Percentiles rank a stretch among this genome's conserved stretches.
These are phyloP conservation scores for Hylaeus anthracinus DNA, from an alignment of 1,140 invertebrate genomes.

Conservation along the genomic window DNA sequence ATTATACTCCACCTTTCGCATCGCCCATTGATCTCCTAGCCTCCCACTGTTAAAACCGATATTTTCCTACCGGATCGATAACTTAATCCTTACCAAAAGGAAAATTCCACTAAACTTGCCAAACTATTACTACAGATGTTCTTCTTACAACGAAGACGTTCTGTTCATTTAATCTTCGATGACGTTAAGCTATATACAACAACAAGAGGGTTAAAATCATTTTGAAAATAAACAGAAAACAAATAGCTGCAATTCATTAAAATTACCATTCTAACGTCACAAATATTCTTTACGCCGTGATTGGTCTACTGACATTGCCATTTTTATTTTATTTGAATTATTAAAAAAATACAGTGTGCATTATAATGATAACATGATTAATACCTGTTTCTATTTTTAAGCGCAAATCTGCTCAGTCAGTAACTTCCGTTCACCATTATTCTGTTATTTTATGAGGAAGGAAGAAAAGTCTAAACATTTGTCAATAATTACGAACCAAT, in stretches of 20 bases:
- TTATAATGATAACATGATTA: no score
- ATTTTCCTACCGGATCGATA: neutral
- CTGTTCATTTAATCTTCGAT: neutral
- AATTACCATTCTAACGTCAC: neutral
- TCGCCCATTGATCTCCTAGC: conserved; percentile 6
- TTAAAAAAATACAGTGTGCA: no score
- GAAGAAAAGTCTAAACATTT: no score
- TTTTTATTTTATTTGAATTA: no score
- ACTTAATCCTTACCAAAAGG: neutral
- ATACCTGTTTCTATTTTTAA: no score
- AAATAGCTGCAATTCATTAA: neutral
- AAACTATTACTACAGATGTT: neutral
- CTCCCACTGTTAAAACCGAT: neutral
- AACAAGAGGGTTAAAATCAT: neutral
- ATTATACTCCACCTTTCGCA: conserved; percentile 9
- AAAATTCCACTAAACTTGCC: neutral
- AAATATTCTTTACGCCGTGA: no score
- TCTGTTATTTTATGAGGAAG: no score
- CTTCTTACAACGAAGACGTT: neutral
- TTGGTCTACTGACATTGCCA: no score
- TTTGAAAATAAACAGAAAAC: neutral
- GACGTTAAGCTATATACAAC: neutral
- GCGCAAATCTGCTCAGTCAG: no score
- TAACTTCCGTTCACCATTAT: no score
- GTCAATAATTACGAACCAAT: no score